Conservation (phyloP, 2,888 invertebrate genomes). For the Scotopteryx bipunctaria region DNA sequence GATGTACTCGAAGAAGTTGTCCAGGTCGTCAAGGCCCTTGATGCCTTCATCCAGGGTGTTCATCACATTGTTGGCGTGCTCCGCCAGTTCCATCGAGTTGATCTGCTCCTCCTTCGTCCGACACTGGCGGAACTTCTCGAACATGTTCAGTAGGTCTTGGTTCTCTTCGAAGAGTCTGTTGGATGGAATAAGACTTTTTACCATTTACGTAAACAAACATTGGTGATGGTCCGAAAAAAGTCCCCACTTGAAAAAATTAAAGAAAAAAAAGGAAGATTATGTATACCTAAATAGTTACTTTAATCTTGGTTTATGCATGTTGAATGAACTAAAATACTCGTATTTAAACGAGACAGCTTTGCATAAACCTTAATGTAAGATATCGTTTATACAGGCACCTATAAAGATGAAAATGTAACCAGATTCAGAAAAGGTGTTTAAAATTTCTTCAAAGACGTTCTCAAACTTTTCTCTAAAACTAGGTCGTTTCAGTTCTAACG, state of each 20-base stretch:
- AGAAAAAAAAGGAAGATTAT: no score
- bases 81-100: conserved; percentile 91
- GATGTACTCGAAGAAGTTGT: conserved; percentile 91
- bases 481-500: conserved; percentile 4
- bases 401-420: no score
- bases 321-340: no score
- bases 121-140: conserved; percentile 91
- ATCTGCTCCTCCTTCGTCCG: conserved; percentile 91
- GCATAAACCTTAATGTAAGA: no score
- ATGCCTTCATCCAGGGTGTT: conserved; percentile 94
- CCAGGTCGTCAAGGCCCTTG: conserved; percentile 92
- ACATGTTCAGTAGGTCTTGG: conserved; percentile 89
- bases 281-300: no score
- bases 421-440: conserved; percentile 1
- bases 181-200: not conserved
- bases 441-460: not conserved
- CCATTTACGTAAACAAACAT: not conserved
- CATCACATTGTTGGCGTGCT: conserved; percentile 95
- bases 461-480: conserved; percentile 8
- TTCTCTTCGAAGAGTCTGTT: conserved; percentile 94
- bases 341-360: no score
- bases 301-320: no score
- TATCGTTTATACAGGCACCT: no score
- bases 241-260: no score
- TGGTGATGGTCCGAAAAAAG: no score